Conservation (phyloP, 1,140 invertebrate genomes). For the Drosophila nigromelanica region DNA sequence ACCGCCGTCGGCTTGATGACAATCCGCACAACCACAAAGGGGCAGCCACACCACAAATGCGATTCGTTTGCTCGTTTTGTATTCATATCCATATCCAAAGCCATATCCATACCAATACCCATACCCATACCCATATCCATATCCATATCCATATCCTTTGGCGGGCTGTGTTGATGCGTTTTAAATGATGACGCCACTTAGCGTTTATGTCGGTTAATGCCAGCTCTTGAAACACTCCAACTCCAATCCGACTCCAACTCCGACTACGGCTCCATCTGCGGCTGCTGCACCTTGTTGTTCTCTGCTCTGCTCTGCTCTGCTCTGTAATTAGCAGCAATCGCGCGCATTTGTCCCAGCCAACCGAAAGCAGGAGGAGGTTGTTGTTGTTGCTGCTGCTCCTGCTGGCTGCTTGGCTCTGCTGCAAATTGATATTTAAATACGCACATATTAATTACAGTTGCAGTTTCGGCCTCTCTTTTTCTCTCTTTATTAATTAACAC, state of each 20-base stretch:
- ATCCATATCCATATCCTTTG: constrained; percentile 63
- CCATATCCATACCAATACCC: constrained; percentile 39
- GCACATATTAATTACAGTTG: constrained; percentile 74
- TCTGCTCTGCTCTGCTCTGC: constrained; percentile 28
- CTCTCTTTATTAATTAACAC: constrained; percentile 70
- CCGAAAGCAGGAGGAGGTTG: constrained; percentile 12
- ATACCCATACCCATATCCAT: constrained; percentile 32
- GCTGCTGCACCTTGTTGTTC: constrained; percentile 19
- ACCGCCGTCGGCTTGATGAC: constrained; percentile 62
- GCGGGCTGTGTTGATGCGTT: constrained; percentile 80
- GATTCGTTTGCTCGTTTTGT: constrained; percentile 6
- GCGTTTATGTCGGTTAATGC: constrained; percentile 82
- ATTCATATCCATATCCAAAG: constrained; percentile 27
- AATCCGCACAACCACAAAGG: constrained; percentile 40
- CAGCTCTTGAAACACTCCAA: constrained; percentile 40
- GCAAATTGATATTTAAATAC: constrained; percentile 84
- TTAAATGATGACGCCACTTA: constrained; percentile 84
- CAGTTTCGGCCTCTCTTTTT: constrained; percentile 41
- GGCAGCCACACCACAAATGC: not conserved
- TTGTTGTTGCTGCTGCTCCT: constrained; percentile 11
- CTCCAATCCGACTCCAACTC: not conserved
- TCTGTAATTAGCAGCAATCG: constrained; percentile 82
- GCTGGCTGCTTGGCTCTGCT: constrained; percentile 16
- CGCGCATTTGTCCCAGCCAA: constrained; percentile 66
- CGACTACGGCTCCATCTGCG: constrained; percentile 1